Evolutionary conservation across 2,888 invertebrate species (phyloP), one percentile per base, ranked within the genome.

Genomic region (Eudasyphora cyanicolor): DNA sequence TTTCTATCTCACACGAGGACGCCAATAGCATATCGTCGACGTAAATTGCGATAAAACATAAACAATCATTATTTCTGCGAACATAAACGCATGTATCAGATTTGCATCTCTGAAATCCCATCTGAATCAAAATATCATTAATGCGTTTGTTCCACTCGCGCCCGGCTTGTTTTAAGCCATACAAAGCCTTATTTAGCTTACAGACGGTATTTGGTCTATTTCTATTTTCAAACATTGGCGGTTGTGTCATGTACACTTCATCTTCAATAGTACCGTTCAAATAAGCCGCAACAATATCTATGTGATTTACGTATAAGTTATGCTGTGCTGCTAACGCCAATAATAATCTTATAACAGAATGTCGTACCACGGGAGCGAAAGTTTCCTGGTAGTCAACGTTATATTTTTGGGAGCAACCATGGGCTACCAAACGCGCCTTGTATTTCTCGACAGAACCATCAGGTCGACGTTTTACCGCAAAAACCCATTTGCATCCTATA

Each of bases 401-500:
- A 32, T 70, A 51, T 32, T 70, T 51, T 10, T 70, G 70, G 5
- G 32, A 51, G 24, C 49, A 51, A 2, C 70, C 70, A 6, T 70
- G 71, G 6, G 71, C 71, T 29, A 71, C 54, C 19, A n/a, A 74
- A 45, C 45, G 5, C 67, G 54, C 10, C 77, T 38, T 32, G 38
- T 82, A 83, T 45, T 83, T 78, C 54, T 71, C 35, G 7, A 82
- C 51, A 4, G 67, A 76, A 17, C 81, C 81, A 67, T 85, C 82
- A 5, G 83, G 62, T 10, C 80, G 82, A 0, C 82, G 62, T 69
- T 84, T 86, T 24, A 79, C 57, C 10, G 82, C 42, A 69, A 85
- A 86, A 0, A 85, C 82, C 82, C 82, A 85, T 49, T 82, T 80
- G 21, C 82, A 86, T 3, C 79, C 70, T 29, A 85, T 84, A 3